These are phyloP conservation scores for Sebastes ruberrimus DNA, from an alignment of 2,797 vertebrate species.

Conservation along the genomic window DNA sequence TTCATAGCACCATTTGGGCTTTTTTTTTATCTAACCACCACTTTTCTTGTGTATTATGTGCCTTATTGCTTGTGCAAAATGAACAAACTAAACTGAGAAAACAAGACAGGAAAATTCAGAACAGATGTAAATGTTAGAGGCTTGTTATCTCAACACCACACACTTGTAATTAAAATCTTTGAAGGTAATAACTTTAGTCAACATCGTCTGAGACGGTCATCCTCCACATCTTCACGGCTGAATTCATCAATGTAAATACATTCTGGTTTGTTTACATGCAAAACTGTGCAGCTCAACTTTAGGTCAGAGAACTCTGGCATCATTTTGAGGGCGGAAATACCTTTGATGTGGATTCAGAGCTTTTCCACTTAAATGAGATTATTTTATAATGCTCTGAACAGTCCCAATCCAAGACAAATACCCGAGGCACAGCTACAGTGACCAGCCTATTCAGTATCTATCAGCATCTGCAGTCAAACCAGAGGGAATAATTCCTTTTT, in stretches of 20 bases:
- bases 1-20: not conserved
- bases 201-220: not conserved
- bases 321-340: not conserved
- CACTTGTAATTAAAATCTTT: constrained; percentile 1
- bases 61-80: not conserved
- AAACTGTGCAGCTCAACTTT: constrained; percentile 4
- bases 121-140: not conserved
- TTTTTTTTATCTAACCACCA: not conserved
- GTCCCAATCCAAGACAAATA: not conserved
- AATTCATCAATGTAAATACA: not conserved
- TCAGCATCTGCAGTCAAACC: not conserved
- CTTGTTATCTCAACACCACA: constrained; percentile 17
- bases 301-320: constrained; percentile 23
- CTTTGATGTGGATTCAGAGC: constrained; percentile 48
- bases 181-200: not conserved
- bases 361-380: constrained; percentile 38
- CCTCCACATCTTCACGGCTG: not conserved
- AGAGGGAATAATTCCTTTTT: not conserved
- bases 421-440: not conserved
- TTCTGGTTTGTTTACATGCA: constrained; percentile 7
- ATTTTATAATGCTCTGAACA: constrained; percentile 25
- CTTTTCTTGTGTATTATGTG: not conserved
- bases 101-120: not conserved
- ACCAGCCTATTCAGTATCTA: not conserved
- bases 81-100: not conserved